Conservation (phyloP, 2,113 vertebrate genomes). For the Drymodes brunneopygia region DNA sequence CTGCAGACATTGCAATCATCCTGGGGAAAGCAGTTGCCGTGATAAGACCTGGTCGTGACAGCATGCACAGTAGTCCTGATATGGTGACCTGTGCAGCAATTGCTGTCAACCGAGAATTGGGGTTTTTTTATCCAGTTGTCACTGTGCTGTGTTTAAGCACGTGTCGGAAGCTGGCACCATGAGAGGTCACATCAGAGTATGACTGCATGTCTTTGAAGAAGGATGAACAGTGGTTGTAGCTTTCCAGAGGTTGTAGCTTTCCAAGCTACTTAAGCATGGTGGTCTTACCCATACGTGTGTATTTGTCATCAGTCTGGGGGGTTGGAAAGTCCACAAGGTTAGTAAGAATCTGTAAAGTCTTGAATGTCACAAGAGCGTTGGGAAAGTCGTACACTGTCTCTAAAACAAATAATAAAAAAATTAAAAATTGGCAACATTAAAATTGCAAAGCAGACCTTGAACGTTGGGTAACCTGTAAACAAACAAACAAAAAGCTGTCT, state of each 20-base stretch:
- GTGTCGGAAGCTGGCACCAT: background rate
- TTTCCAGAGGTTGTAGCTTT: background rate
- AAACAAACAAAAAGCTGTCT: background rate
- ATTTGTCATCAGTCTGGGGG: background rate
- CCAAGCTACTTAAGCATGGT: background rate
- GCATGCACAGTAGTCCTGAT: accelerated
- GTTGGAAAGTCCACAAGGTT: background rate
- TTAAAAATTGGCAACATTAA: background rate
- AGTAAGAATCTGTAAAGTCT: background rate
- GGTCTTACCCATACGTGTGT: background rate
- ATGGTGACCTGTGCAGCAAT: background rate
- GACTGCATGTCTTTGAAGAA: background rate
- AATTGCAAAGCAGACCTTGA: background rate
- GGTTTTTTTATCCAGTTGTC: background rate
- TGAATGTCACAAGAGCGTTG: background rate
- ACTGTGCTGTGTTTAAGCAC: background rate
- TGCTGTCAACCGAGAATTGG: background rate
- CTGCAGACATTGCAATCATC: background rate
- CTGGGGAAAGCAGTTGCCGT: background rate
- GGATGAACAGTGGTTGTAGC: background rate
- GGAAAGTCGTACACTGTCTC: background rate
- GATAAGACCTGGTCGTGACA: background rate
- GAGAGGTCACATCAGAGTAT: background rate
- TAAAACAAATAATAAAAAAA: background rate
- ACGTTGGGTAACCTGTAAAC: background rate